Conservation (phyloP, 2,797 vertebrate species). For the Catamblyrhynchus diadema region DNA sequence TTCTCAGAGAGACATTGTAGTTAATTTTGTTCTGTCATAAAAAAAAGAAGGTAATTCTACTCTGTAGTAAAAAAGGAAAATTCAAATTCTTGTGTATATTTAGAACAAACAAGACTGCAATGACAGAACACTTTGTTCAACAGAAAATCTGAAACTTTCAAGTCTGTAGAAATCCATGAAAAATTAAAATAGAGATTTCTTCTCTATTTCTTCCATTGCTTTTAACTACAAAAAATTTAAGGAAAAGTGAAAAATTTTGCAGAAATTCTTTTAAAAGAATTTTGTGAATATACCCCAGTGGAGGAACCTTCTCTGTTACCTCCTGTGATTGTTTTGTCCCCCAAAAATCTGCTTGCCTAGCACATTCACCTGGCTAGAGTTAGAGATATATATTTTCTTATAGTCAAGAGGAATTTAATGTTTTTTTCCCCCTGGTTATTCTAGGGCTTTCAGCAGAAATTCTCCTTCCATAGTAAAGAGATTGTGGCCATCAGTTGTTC, state of each 20-base stretch:
- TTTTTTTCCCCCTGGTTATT: not conserved
- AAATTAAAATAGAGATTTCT: not conserved
- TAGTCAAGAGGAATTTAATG: not conserved
- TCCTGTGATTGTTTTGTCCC: not conserved
- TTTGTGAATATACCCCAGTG: not conserved
- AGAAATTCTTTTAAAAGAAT: not conserved
- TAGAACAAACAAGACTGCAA: not conserved
- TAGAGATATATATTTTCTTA: not conserved
- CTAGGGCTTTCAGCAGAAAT: conserved; percentile 96
- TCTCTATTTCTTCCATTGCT: not conserved
- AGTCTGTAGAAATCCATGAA: not conserved
- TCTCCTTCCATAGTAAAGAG: conserved; percentile 98
- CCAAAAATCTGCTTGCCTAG: not conserved
- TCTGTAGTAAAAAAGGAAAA: not conserved
- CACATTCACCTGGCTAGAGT: not conserved
- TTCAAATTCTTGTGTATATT: not conserved
- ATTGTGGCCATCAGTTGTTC: conserved; percentile 99
- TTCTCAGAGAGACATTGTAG: not conserved
- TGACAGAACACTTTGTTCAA: not conserved
- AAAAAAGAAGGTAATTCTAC: not conserved
- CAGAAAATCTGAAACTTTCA: not conserved
- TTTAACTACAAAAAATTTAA: not conserved
- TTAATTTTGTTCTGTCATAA: not conserved
- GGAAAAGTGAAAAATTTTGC: not conserved
- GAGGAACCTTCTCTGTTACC: not conserved